Evolutionary conservation across 2,888 invertebrate genomes (phyloP).

Genomic region (Drosophila affinis): DNA sequence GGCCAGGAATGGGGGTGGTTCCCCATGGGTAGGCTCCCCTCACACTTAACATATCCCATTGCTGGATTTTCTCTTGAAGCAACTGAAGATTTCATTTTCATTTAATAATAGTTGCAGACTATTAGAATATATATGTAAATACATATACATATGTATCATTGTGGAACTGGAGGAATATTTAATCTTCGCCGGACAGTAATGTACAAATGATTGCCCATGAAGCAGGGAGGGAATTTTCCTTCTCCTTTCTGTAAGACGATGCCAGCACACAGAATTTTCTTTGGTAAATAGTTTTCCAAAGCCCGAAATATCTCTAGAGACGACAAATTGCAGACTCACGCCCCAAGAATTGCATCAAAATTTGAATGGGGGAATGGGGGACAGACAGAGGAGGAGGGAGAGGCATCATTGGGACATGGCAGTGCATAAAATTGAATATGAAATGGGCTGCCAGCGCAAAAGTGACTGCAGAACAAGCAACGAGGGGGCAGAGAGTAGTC

Average conservation of each 20-base stretch:
- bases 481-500: slow-evolving; percentile 1
- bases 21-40: no score
- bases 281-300: neutral
- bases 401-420: slow-evolving; percentile 32
- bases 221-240: neutral
- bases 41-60: no score
- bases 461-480: slow-evolving; percentile 39
- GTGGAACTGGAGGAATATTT: neutral
- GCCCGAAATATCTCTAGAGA: slow-evolving; percentile 6
- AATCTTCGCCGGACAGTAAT: neutral
- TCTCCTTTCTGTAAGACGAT: neutral
- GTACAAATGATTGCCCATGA: neutral
- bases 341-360: slow-evolving; percentile 24
- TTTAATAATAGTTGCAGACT: no score
- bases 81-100: no score
- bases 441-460: slow-evolving; percentile 53
- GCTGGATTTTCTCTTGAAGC: no score
- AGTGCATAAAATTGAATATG: slow-evolving; percentile 64
- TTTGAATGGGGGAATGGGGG: neutral
- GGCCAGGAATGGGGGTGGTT: neutral
- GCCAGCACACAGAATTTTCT: neutral
- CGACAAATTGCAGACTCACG: slow-evolving; percentile 32
- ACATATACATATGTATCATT: no score
- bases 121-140: no score
- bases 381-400: neutral